Evolutionary conservation across 2,113 vertebrate species (phyloP).

Genomic region (Marmota monax): DNA sequence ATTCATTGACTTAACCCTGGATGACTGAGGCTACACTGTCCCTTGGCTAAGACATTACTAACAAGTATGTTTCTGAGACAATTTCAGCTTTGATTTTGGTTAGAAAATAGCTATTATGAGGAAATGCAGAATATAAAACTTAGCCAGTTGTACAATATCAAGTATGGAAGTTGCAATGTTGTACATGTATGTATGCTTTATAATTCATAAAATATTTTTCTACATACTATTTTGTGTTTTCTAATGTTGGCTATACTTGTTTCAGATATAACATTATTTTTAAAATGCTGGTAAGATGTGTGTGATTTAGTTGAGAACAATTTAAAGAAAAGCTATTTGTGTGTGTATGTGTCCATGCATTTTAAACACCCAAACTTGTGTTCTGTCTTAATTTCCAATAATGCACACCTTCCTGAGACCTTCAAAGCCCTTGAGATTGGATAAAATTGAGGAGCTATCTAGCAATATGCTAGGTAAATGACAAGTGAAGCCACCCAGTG

Average conservation of each 20-base stretch:
- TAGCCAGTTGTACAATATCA: not conserved
- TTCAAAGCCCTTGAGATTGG: not conserved
- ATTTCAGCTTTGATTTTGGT: not conserved
- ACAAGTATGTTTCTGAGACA: not conserved
- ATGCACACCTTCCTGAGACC: not conserved
- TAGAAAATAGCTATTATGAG: not conserved
- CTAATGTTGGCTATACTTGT: not conserved
- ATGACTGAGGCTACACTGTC: not conserved
- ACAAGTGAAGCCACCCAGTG: not conserved
- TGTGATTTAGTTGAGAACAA: constrained; percentile 15
- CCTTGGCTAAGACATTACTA: not conserved
- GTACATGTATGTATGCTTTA: not conserved
- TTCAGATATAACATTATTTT: constrained; percentile 8
- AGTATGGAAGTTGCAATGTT: not conserved
- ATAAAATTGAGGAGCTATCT: not conserved
- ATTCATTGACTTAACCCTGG: not conserved
- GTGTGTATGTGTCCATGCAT: not conserved
- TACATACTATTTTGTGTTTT: not conserved
- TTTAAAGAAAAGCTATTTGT: not conserved
- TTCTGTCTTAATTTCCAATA: not conserved
- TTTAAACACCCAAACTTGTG: not conserved
- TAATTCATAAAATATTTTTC: not conserved
- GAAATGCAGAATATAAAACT: not conserved
- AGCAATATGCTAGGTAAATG: not conserved
- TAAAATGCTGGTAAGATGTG: not conserved